Conservation (phyloP, 2,797 vertebrate genomes). For the Sebastes elongatus region DNA sequence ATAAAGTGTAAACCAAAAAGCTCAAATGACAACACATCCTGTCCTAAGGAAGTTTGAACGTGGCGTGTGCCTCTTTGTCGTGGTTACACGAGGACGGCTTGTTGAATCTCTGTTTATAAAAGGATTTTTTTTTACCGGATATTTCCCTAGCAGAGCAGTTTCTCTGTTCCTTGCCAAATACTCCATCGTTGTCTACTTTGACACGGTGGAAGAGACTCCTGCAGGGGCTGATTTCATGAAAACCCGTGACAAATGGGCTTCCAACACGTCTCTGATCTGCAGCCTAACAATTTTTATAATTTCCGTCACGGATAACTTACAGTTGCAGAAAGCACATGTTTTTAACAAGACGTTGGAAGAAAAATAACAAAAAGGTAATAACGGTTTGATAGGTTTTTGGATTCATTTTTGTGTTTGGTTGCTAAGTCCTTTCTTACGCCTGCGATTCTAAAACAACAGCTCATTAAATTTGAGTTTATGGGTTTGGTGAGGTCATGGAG, state of each 20-base stretch:
- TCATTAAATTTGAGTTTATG: background rate
- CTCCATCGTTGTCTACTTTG: slow-evolving; percentile 18
- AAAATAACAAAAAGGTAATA: background rate
- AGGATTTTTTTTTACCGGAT: slow-evolving; percentile 29
- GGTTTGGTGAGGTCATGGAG: slow-evolving; percentile 6
- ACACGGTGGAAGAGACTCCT: slow-evolving; percentile 26
- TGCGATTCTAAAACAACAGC: background rate
- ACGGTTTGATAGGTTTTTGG: slow-evolving; percentile 12
- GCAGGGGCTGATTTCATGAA: slow-evolving; percentile 20
- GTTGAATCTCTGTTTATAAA: slow-evolving; percentile 49
- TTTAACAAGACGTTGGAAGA: slow-evolving; percentile 2
- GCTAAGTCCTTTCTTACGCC: background rate
- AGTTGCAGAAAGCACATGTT: slow-evolving; percentile 7
- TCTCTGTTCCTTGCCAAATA: slow-evolving; percentile 38
- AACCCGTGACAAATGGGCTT: slow-evolving; percentile 44
- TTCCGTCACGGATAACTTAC: slow-evolving; percentile 32
- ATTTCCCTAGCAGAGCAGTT: slow-evolving; percentile 19
- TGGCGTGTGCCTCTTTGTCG: slow-evolving; percentile 28
- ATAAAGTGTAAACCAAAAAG: slow-evolving; percentile 16
- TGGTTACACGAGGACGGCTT: slow-evolving; percentile 32
- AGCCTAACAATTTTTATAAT: slow-evolving; percentile 27
- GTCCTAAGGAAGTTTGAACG: slow-evolving; percentile 1
- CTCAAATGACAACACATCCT: slow-evolving; percentile 22
- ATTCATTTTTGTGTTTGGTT: background rate
- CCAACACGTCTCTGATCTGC: slow-evolving; percentile 29